Evolutionary conservation across 2,888 invertebrate species (phyloP), one percentile per base, ranked within the genome.

Genomic region (Phalangium opilio): DNA sequence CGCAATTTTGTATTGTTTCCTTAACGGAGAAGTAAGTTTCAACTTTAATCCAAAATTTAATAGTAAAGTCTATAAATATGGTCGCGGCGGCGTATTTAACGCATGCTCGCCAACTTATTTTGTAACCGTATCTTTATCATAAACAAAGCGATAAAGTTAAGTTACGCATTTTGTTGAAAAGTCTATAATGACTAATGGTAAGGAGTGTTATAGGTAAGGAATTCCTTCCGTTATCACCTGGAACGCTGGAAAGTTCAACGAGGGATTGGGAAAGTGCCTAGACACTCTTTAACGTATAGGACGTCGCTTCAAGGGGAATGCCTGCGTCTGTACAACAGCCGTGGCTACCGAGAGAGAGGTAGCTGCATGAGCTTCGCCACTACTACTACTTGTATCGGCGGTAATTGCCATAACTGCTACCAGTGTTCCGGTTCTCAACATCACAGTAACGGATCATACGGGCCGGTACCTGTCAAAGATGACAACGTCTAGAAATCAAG

Each of bases 1-100:
- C 51, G 84, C 90, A 3, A 69, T 89, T 50, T 83, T 89, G 69
- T 90, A 87, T 70, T 90, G 90, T 67, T 90, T 90, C 69, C 75
- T 89, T 60, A 90, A 90, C 69, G 83, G 84, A 3, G 90, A 90
- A 67, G 15, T 38, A n/a, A 15, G 12, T 11, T 4, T 27, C 8
- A 27, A 27, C 4, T 27, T 27, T 27, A 27, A 7, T 27, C 8
- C 27, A 4, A 27, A n/a, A 8, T 27, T 27, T 27, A 27, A 27
- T 27, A 27, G 4, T 27, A n/a, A n/a, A 7, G 27, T 27, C 27
- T 27, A 8, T 27, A 27, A 27, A 27, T 27, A 27, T 27, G 4
- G 4, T 27, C 4, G 27, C 8, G 27, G 4, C 8, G 27, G 27
- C 27, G 5, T 27, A 27, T 27, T 27, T 27, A 27, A 27, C n/a